These are phyloP conservation scores for Romanomermis culicivorax DNA, from an alignment of 2,888 invertebrate species.

Conservation along the genomic window DNA sequence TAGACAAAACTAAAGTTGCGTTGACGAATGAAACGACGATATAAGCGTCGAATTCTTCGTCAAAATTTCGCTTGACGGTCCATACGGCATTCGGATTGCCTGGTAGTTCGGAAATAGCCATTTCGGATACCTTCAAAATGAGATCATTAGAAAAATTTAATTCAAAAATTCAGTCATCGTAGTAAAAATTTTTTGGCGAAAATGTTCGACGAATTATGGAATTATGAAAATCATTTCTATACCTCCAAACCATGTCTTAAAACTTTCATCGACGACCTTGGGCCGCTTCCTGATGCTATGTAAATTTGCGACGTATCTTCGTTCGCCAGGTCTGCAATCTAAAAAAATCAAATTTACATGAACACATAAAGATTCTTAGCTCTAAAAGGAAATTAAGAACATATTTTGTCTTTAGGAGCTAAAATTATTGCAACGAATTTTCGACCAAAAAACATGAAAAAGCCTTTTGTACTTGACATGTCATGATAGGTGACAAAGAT, in stretches of 20 bases:
- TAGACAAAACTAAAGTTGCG: constrained; percentile 91
- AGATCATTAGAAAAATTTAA: neutral
- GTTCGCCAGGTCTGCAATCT: constrained; percentile 47
- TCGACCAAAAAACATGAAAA: neutral
- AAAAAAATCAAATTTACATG: constrained; percentile 8
- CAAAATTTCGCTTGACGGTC: constrained; percentile 86
- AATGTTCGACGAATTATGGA: too few species aligned
- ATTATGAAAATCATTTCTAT: constrained; percentile 9
- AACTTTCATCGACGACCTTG: constrained; percentile 73
- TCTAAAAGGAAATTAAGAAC: too few species aligned
- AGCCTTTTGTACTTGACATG: constrained; percentile 41
- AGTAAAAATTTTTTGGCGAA: too few species aligned
- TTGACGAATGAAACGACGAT: constrained; percentile 98
- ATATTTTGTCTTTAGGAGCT: too few species aligned
- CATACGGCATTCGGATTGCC: constrained; percentile 98
- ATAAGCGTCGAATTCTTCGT: constrained; percentile 95
- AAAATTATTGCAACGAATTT: too few species aligned
- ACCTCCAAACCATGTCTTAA: constrained; percentile 80
- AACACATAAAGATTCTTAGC: too few species aligned
- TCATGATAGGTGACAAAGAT: constrained; percentile 71
- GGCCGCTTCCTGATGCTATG: constrained; percentile 80
- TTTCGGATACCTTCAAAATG: constrained; percentile 56
- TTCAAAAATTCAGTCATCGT: constrained; percentile 1
- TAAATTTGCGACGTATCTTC: constrained; percentile 98
- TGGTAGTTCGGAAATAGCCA: constrained; percentile 98